Percentiles rank a stretch among this genome's conserved stretches.
phyloP scores from a whole-genome alignment of 2,797 vertebrate genomes.

The Cottoperca gobio region DNA sequence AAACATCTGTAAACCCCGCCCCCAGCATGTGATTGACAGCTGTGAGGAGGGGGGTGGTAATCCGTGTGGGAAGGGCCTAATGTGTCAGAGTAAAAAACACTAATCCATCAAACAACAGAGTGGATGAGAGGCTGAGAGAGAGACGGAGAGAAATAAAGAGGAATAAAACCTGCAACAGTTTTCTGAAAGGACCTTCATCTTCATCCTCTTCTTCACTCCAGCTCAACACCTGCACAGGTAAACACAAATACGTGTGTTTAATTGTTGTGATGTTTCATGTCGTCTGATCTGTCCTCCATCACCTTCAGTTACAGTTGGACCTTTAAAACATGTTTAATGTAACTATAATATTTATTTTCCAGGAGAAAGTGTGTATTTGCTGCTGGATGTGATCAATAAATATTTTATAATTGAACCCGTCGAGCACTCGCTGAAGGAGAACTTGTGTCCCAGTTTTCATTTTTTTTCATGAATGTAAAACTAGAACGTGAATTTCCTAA shows the following conservation, averaged over 20 bases:
- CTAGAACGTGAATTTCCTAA: too few species aligned
- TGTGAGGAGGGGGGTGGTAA: constrained; percentile 36
- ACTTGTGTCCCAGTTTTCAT: too few species aligned
- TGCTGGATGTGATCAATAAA: too few species aligned
- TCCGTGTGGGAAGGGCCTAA: constrained; percentile 59
- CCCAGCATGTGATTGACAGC: constrained; percentile 14
- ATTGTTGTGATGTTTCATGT: not conserved
- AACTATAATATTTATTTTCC: too few species aligned
- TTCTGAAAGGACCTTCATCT: not conserved
- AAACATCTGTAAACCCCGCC: constrained; percentile 12
- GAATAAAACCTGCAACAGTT: not conserved
- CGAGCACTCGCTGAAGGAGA: too few species aligned
- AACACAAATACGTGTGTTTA: not conserved
- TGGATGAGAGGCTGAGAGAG: not conserved
- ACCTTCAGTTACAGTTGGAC: too few species aligned
- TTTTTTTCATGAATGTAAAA: too few species aligned
- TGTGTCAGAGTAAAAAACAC: constrained; percentile 49
- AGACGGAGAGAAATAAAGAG: not conserved
- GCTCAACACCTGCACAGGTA: constrained; percentile 53
- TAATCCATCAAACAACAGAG: constrained; percentile 60
- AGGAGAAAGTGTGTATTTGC: too few species aligned
- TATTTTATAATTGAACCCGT: too few species aligned
- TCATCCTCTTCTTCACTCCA: not conserved
- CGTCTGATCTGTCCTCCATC: not conserved
- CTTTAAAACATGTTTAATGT: too few species aligned